Evolutionary conservation across 2,888 invertebrate genomes (phyloP), one percentile per base, ranked within the genome.

Genomic region (Temnothorax ravouxi): DNA sequence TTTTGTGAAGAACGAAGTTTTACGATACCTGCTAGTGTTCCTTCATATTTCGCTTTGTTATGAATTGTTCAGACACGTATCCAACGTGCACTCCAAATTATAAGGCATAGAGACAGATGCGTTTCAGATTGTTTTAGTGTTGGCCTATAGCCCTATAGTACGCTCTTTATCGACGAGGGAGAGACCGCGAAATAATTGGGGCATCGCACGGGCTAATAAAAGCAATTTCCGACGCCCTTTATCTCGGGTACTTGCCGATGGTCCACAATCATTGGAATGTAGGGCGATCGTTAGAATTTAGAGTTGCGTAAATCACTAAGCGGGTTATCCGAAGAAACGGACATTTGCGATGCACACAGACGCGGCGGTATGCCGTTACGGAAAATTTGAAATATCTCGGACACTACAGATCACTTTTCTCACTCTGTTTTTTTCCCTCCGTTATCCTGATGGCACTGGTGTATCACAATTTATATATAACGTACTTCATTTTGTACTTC

Each of bases 271-370:
- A 66, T 8, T 25, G 44, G 69, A 69, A 69, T 69, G 34, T 69
- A 56, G 67, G n/a, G 54, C 47, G 21, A 69, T 69, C 47, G 79
- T 79, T 79, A 59, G 69, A 79, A 79, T 79, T 79, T 79, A 69
- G 69, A 77, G 77, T 59, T 79, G 56, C 18, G 44, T 79, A 79
- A 69, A 79, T 79, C 69, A 79, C 56, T 79, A 69, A 69, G 34
- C 69, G 69, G 44, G 29, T 79, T 69, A 79, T 66, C 67, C 77
- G 54, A 77, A 67, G 54, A 77, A n/a, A 69, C 34, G 34, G 44
- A 69, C 79, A 21, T 44, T 77, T 3, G 66, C 52, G 66, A 76
- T 25, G 52, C 66, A 25, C 21, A 38, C 21, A 52, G 25, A 76
- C 52, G 41, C 54, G 52, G 44, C 34, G 44, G 67, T 56, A 56